A percentile compares a stretch with the other conserved stretches of the same genome.
phyloP scores from a whole-genome alignment of 2,113 vertebrate species.

The Tyto alba region DNA sequence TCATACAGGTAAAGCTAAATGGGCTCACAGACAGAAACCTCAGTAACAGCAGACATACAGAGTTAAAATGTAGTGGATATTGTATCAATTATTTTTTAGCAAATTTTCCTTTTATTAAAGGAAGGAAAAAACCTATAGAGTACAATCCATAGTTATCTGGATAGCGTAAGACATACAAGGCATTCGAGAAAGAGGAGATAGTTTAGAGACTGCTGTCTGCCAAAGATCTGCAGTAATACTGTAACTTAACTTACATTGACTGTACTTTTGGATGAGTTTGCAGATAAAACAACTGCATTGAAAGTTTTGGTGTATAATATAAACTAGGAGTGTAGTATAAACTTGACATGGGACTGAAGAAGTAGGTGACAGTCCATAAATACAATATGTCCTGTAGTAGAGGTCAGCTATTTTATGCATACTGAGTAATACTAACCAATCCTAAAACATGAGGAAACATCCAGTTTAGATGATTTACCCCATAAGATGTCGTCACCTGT shows the following conservation, averaged over 20 bases:
- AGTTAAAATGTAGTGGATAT: neutral
- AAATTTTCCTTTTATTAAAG: neutral
- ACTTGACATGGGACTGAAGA: neutral
- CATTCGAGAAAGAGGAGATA: neutral
- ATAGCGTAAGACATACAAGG: neutral
- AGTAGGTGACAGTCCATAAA: neutral
- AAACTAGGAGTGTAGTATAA: neutral
- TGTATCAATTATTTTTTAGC: neutral
- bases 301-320: neutral
- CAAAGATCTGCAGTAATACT: neutral
- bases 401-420: constrained; percentile 56
- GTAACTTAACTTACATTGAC: neutral
- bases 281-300: neutral
- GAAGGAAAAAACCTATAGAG: neutral
- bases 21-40: neutral
- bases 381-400: neutral
- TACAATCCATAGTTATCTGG: neutral
- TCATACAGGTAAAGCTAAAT: neutral
- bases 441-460: constrained; percentile 66
- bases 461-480: constrained; percentile 63
- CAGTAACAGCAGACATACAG: neutral
- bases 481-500: constrained; percentile 32
- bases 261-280: neutral
- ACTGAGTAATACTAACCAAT: constrained; percentile 48
- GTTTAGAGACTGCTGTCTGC: neutral